A percentile compares a stretch with the other conserved stretches of the same genome.
Conservation (phyloP, 92 coral and sea anemone genomes). For the Phenganax subtilis region DNA sequence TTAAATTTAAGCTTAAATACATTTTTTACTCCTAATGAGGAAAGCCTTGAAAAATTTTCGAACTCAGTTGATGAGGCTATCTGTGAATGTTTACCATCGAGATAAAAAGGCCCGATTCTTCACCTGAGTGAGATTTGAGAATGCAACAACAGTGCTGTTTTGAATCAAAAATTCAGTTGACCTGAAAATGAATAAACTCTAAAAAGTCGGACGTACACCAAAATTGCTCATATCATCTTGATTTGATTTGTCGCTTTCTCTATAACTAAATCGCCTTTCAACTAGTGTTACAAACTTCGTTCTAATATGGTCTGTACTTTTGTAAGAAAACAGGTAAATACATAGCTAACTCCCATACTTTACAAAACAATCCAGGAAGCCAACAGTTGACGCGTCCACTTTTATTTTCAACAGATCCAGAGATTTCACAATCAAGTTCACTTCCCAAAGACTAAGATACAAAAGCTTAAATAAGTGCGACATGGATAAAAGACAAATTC, state of each 20-base stretch:
- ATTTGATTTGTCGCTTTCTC: too few relatives aligned
- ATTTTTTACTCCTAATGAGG: too few relatives aligned
- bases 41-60: too few relatives aligned
- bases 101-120: neutral
- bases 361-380: slow-evolving; percentile 27
- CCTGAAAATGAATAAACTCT: neutral
- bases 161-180: slow-evolving; percentile 18
- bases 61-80: neutral
- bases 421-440: neutral
- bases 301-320: neutral
- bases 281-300: too few relatives aligned
- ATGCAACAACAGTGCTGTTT: neutral
- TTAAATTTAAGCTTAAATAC: too few relatives aligned
- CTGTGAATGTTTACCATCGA: neutral
- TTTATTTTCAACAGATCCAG: slow-evolving; percentile 14
- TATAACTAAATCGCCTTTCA: too few relatives aligned
- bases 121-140: neutral
- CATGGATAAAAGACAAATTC: neutral
- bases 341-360: slow-evolving; percentile 1
- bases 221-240: too few relatives aligned
- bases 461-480: neutral
- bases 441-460: slow-evolving; percentile 25
- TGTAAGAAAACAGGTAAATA: neutral
- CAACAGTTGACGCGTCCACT: slow-evolving; percentile 11
- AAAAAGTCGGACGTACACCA: neutral